Evolutionary conservation across 2,113 vertebrate genomes (phyloP), one percentile per base, ranked within the genome.

Genomic region (Numenius arquata): DNA sequence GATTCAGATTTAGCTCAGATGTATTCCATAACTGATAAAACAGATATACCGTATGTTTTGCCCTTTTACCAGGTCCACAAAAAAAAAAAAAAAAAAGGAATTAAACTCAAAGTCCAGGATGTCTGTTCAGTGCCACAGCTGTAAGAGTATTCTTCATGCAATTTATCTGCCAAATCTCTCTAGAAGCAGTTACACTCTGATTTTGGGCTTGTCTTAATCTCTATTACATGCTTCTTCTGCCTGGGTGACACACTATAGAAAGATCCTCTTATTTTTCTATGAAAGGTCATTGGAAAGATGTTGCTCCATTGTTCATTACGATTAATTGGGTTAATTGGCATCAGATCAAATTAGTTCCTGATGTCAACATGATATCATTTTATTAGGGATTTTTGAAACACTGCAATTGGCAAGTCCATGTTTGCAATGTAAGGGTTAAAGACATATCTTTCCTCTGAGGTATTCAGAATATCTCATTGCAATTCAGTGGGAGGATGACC

Each of bases 401-500:
- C 32, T 83, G 10, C n/a, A 62, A 23, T 83, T 89, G 70, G 12
- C 22, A 85, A 67, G 30, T 74, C 23, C 13, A 29, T 63, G 8
- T 83, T 93, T 92, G 53, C 41, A 81, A 47, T 14, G 45, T 53
- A 96, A 92, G 93, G 23, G 83, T 97, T 97, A 97, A 96, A 93
- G 58, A 30, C 15, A 76, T 85, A 68, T 94, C 56, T 89, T 67
- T 76, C 30, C 79, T 90, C 80, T 81, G 67, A 96, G 88, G 61
- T 68, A 93, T 93, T 93, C 90, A 81, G 82, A 93, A 67, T n/a
- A 89, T 32, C 74, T 97, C 85, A 96, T 97, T 96, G 92, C 61
- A 85, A 96, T 97, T 93, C 96, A 91, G 89, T 56, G 38, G 23
- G 71, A 93, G 36, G 66, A 84, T 86, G 96, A 97, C 96, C 96